Percentiles rank a stretch among this genome's conserved stretches.
These are phyloP conservation scores for Alectoris magna DNA, from an alignment of 2,797 vertebrate genomes.

Conservation along the genomic window DNA sequence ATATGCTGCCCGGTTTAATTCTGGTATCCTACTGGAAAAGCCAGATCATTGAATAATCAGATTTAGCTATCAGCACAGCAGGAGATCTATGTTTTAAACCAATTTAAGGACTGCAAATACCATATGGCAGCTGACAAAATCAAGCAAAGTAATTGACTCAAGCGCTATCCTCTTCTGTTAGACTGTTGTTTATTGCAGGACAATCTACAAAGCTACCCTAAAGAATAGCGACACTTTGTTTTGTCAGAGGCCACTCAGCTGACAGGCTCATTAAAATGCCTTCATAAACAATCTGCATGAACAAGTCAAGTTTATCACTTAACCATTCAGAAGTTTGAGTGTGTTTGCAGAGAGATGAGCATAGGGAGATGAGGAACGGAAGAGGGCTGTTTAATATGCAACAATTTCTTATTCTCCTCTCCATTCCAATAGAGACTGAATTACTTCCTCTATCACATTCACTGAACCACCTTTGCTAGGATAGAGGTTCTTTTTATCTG, in stretches of 20 bases:
- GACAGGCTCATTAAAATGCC: constrained; percentile 17
- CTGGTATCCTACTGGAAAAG: constrained; percentile 69
- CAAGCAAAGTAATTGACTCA: constrained; percentile 69
- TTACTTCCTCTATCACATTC: neutral
- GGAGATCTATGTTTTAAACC: constrained; percentile 71
- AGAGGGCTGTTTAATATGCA: neutral
- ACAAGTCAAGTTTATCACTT: neutral
- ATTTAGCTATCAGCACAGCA: constrained; percentile 74
- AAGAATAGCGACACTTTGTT: constrained; percentile 1
- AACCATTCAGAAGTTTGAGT: neutral
- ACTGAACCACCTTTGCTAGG: neutral
- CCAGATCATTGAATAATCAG: constrained; percentile 77
- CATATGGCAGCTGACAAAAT: constrained; percentile 75
- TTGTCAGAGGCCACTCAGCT: neutral
- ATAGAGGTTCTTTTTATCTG: rapidly evolving
- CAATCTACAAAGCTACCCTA: neutral
- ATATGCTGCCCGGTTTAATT: constrained; percentile 63
- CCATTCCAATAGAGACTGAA: neutral
- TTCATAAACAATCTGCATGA: neutral
- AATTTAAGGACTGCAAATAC: constrained; percentile 69
- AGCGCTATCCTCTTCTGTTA: constrained; percentile 50
- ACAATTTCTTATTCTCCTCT: neutral
- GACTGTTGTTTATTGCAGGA: constrained; percentile 21
- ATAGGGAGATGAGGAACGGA: neutral
- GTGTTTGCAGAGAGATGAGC: neutral